Conservation (phyloP, 2,113 vertebrate genomes). For the Rutilus rutilus region DNA sequence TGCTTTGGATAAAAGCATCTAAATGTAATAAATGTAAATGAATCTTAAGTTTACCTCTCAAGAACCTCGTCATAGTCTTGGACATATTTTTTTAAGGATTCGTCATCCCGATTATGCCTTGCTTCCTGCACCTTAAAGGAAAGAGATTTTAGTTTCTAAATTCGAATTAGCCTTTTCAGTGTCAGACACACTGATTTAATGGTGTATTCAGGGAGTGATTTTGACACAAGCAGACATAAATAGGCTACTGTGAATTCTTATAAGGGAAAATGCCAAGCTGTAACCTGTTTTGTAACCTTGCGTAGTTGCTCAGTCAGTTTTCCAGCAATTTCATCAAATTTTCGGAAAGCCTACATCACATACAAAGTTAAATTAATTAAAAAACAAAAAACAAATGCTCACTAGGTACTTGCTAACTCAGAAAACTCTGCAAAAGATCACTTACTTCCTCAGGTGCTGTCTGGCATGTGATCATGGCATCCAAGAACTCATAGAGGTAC, state of each 20-base stretch:
- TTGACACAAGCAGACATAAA: background rate
- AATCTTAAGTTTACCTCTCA: conserved; percentile 78
- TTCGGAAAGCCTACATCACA: conserved; percentile 83
- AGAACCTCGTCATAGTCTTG: conserved; percentile 87
- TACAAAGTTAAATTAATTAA: background rate
- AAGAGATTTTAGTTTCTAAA: background rate
- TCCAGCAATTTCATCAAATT: conserved; percentile 87
- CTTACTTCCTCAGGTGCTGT: conserved; percentile 91
- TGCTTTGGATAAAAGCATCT: background rate
- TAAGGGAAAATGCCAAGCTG: background rate
- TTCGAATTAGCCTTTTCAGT: background rate
- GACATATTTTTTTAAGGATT: conserved; percentile 81
- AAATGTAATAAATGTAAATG: background rate
- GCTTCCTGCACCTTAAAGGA: conserved; percentile 82
- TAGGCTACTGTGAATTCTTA: background rate
- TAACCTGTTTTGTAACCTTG: conserved; percentile 85
- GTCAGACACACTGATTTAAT: background rate
- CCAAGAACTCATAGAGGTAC: conserved; percentile 93
- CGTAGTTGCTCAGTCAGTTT: conserved; percentile 87
- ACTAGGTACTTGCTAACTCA: background rate
- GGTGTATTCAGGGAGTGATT: background rate
- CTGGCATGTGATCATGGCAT: conserved; percentile 91
- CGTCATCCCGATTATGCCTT: conserved; percentile 82
- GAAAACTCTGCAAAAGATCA: background rate
- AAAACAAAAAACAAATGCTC: background rate